These are phyloP conservation scores for Eira barbara DNA, from an alignment of 2,113 vertebrate species.

Conservation along the genomic window DNA sequence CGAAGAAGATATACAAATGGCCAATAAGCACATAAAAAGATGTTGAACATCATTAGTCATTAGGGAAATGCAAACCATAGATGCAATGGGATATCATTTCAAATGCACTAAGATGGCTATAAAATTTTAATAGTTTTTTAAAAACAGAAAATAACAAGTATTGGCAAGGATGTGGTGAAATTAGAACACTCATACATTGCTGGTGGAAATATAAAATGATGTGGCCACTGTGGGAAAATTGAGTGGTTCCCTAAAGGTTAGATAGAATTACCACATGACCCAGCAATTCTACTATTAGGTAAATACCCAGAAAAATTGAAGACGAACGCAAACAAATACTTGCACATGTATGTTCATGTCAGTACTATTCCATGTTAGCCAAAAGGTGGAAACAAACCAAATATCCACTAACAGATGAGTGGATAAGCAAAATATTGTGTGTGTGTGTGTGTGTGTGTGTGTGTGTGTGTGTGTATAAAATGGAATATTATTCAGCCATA, in stretches of 20 bases:
- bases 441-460: background rate
- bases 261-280: background rate
- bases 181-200: background rate
- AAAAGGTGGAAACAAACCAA: background rate
- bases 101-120: background rate
- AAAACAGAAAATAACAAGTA: background rate
- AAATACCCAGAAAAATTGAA: background rate
- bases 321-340: background rate
- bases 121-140: background rate
- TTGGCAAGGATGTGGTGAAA: background rate
- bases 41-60: background rate
- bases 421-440: background rate
- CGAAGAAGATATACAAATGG: background rate
- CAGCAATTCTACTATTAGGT: background rate
- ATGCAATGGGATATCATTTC: background rate
- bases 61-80: background rate
- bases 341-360: background rate
- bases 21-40: background rate
- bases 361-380: background rate
- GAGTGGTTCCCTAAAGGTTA: background rate
- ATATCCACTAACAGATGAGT: background rate
- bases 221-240: background rate
- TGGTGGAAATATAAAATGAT: background rate
- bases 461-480: background rate
- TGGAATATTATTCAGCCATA: background rate